Evolutionary conservation across 2,797 vertebrate genomes (phyloP), one percentile per base, ranked within the genome.

Genomic region (Babyrousa celebensis): DNA sequence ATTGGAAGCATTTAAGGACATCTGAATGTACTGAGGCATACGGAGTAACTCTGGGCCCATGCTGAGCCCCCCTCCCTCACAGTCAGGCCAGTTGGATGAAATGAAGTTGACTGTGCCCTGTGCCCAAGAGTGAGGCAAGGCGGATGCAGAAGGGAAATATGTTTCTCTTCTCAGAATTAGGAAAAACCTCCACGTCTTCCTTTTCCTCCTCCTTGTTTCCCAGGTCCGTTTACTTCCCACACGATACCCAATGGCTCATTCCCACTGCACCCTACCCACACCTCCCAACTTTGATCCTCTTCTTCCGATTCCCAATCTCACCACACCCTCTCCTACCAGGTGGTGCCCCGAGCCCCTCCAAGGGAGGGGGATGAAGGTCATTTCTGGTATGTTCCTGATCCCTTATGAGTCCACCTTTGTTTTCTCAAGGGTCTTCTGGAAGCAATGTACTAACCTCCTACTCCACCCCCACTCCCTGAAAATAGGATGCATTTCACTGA

Each of bases 1-100:
- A 87, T 85, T 84, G 79, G 91, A 94, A 90, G 54, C 89, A 72
- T 88, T 62, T 88, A 80, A 85, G 85, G 65, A 85, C 56, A 74
- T 25, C 12, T 20, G 52, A 62, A 84, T 23, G 21, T 82, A 25
- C 72, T 54, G 62, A 84, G n/a, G n/a, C 12, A 15, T 21, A 14
- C 52, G 12, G 29, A 84, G 20, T 91, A 80, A 67, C 52, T 89
- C 48, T 23, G 43, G 54, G 3, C 92, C 65, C 62, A 12, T n/a
- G 85, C 36, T 65, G n/a, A 21, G 27, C 1, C 10, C 20, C 25
- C 20, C 5, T 1, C 4, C 5, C 54, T 12, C 7, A 14, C 4
- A 17, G 40, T 43, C 71, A 79, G 70, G 54, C 14, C 25, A 23
- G 58, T 18, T 16, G 23, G 14, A 11, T 60, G 86, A 91, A 91